phyloP scores from a whole-genome alignment of 1,140 invertebrate genomes.

The Hypsibius dujardini region DNA sequence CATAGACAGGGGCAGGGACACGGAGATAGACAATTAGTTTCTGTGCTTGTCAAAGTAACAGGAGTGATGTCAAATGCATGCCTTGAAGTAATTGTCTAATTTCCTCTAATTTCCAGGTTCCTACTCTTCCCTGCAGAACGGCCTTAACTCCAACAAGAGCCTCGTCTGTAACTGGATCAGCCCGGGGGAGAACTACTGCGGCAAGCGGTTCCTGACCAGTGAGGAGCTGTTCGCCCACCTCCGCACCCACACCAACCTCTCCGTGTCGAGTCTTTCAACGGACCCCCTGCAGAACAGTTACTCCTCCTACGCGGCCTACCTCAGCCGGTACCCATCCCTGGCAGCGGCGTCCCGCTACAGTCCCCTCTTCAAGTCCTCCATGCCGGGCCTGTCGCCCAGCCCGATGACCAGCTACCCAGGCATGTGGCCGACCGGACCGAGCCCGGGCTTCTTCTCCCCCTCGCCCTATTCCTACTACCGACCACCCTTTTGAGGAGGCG shows the following conservation, averaged over 20 bases:
- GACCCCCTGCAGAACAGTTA: neutral
- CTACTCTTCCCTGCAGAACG: conserved; percentile 31
- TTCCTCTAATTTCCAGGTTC: conserved; percentile 20
- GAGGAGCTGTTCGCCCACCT: conserved; percentile 86
- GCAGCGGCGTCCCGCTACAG: conserved; percentile 12
- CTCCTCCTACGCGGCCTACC: conserved; percentile 9
- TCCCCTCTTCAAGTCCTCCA: neutral
- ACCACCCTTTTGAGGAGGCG: conserved; percentile 6
- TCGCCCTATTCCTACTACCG: conserved; percentile 15
- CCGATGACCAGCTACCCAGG: neutral
- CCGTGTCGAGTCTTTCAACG: conserved; percentile 25
- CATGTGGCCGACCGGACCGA: conserved; percentile 8
- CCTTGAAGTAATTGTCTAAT: neutral
- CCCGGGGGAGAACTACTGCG: conserved; percentile 68
- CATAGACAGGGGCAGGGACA: no score
- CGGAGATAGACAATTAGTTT: no score
- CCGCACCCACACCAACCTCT: conserved; percentile 65
- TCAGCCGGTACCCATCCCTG: conserved; percentile 12
- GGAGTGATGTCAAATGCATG: no score
- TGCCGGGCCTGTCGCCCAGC: neutral
- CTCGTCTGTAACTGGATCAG: conserved; percentile 81
- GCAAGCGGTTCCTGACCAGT: conserved; percentile 74
- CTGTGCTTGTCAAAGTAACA: no score
- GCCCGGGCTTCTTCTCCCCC: conserved; percentile 12
- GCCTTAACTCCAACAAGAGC: conserved; percentile 39